These are phyloP conservation scores for Piprites chloris DNA, from an alignment of 2,113 vertebrate species.

Conservation along the genomic window DNA sequence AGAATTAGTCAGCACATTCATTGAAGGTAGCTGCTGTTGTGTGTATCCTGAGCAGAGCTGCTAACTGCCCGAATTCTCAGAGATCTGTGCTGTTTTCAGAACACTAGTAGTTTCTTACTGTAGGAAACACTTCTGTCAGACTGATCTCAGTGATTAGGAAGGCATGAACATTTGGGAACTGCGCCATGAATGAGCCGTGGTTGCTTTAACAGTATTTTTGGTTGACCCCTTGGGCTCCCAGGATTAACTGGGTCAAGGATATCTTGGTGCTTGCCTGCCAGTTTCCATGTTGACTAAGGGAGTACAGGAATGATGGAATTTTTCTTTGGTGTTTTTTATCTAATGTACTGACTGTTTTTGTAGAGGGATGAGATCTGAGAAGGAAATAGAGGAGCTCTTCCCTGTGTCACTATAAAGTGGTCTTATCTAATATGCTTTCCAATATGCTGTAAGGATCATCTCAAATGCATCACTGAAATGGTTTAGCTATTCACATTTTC, in stretches of 20 bases:
- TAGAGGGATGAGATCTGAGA: not conserved
- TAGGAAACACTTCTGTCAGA: not conserved
- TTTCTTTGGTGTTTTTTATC: not conserved
- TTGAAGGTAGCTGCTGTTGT: not conserved
- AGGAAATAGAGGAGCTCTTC: not conserved
- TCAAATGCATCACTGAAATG: not conserved
- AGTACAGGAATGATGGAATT: not conserved
- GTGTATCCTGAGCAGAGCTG: fast-evolving
- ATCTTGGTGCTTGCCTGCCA: not conserved
- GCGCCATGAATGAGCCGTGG: fast-evolving
- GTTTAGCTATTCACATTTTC: not conserved
- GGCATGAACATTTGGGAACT: not conserved
- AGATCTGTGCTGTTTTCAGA: not conserved
- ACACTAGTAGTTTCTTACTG: not conserved
- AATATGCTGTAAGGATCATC: too few species aligned
- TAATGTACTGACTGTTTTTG: not conserved
- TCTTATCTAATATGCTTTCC: not conserved
- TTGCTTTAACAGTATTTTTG: not conserved
- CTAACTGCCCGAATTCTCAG: not conserved
- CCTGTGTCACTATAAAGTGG: not conserved
- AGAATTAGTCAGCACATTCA: not conserved
- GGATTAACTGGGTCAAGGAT: not conserved
- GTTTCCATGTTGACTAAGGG: not conserved
- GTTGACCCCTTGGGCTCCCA: not conserved
- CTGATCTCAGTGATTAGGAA: not conserved